A percentile compares a stretch with the other conserved stretches of the same genome.
These are phyloP conservation scores for Lepidocolaptes lacrymiger DNA, from an alignment of 2,797 vertebrate species.

Conservation along the genomic window DNA sequence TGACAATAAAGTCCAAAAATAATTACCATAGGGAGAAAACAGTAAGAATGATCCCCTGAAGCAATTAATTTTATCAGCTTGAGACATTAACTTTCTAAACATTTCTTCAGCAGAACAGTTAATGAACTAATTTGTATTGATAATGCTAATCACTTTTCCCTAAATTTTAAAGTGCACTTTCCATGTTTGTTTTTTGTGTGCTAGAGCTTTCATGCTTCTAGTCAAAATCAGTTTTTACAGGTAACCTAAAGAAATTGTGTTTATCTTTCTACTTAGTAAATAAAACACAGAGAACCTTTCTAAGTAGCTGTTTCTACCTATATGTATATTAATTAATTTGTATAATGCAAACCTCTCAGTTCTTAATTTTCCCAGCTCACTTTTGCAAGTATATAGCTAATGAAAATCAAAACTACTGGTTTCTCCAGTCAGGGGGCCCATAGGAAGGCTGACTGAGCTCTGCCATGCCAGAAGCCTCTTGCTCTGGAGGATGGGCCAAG, in stretches of 20 bases:
- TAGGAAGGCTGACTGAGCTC: background rate
- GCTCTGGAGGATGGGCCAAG: rapidly evolving
- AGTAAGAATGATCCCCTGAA: background rate
- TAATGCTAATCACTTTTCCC: background rate
- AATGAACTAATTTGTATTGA: background rate
- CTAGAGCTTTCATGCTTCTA: background rate
- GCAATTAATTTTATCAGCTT: background rate
- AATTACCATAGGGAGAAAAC: background rate
- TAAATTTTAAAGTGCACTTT: background rate
- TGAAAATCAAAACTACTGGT: background rate
- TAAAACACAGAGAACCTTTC: background rate
- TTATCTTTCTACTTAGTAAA: background rate
- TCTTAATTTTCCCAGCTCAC: background rate
- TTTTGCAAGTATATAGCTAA: background rate
- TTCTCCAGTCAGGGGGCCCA: background rate
- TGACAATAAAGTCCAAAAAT: background rate
- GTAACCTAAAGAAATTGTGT: background rate
- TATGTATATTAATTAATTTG: background rate
- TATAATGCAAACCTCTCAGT: background rate
- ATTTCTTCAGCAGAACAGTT: background rate
- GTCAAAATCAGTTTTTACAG: background rate
- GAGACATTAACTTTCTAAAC: background rate
- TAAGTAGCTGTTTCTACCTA: background rate
- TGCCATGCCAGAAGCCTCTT: background rate
- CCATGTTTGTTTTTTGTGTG: background rate